A percentile compares a stretch with the other conserved stretches of the same genome.
Conservation (phyloP, 1,140 invertebrate species). For the Eueides isabella region DNA sequence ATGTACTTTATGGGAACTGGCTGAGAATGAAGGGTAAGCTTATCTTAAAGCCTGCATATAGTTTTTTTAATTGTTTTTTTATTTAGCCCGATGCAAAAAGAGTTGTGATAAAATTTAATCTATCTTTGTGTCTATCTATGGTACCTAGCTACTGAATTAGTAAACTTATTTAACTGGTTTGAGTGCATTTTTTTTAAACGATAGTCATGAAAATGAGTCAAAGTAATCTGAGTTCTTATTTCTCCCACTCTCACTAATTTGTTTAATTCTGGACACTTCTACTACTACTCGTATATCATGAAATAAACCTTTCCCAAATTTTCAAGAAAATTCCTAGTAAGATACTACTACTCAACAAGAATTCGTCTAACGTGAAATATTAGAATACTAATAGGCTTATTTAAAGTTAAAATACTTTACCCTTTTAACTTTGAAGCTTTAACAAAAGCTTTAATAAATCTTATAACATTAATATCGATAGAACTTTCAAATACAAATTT, state of each 20-base stretch:
- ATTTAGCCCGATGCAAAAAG: too few relatives aligned
- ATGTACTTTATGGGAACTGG: conserved; percentile 87
- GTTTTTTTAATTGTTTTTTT: neutral
- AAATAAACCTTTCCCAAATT: neutral
- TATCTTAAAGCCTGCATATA: neutral
- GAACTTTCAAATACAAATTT: neutral
- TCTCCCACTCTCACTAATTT: too few relatives aligned
- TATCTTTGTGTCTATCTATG: too few relatives aligned
- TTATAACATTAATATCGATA: conserved; percentile 1
- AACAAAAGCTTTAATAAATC: conserved; percentile 10
- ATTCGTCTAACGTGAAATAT: neutral
- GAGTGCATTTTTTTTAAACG: too few relatives aligned
- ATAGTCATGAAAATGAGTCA: too few relatives aligned
- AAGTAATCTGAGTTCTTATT: too few relatives aligned
- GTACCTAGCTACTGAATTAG: too few relatives aligned
- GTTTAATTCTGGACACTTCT: too few relatives aligned
- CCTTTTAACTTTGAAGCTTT: neutral
- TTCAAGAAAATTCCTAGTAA: neutral
- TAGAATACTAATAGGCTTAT: neutral
- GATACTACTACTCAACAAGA: neutral
- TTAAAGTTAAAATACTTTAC: conserved; percentile 8
- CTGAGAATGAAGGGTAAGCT: conserved; percentile 84
- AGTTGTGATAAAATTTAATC: too few relatives aligned
- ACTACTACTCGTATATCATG: too few relatives aligned
- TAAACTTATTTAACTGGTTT: too few relatives aligned